Base-by-base conservation (phyloP, 2,888 invertebrate species). In the Hydrotaea cyrtoneurina region DNA sequence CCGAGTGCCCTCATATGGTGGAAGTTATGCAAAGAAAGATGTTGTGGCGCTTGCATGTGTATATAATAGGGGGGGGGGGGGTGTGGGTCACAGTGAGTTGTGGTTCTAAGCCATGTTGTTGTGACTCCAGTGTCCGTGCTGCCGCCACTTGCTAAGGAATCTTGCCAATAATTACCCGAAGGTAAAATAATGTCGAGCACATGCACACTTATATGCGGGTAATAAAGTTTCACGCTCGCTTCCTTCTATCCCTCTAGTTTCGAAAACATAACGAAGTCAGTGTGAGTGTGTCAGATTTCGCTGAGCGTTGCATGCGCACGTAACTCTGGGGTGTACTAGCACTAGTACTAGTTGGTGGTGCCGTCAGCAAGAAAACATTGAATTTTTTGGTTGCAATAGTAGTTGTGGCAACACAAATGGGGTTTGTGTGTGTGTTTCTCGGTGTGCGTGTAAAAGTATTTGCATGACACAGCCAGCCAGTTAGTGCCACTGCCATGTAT, bases 401-500 rank as follows among this genome's bases (percentile, higher is more conserved):
- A 21, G 21, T 55, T 21, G 21, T 21, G 55, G 53, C 19, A 53
- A 53, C 53, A 53, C n/a, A 46, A 53, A 53, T 53, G 17, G 2
- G 53, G 2, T 55, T 5, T 21, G 53, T 19, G 53, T 53, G 3
- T 53, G n/a, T n/a, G 21, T 55, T 2, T 21, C 21, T 55, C 7
- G 15, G 21, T 43, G 15, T 81, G 84, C 76, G 81, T 84, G 80
- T 53, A 46, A 59, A 76, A 26, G 19, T 81, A 43, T 53, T 84
- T 81, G 84, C 84, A 81, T 84, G 84, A 39, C 72, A 81, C 78
- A 39, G 39, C 64, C 80, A 39, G 36, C 64, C 80, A 75, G 75
- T 77, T 69, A 50, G 59, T 77, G 75, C 62, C 55, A 46, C 26
- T 74, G 69, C 39, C 64, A 64, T 76, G 26, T n/a, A 53, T 53